phyloP scores from a whole-genome alignment of 2,888 invertebrate species.

The Ormyrus pomaceus region DNA sequence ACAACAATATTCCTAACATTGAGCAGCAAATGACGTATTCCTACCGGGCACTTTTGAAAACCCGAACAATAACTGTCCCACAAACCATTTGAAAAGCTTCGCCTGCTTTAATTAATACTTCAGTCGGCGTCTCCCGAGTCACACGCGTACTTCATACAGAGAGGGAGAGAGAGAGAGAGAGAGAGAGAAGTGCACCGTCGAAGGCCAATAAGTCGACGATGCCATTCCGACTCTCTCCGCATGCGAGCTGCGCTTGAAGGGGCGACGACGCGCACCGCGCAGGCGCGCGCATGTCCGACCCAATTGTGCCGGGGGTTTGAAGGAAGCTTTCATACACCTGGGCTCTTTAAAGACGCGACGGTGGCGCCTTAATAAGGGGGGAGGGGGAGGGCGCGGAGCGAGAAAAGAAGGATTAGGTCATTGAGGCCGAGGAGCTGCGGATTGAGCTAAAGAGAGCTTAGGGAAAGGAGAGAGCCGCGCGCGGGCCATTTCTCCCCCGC shows the following conservation, averaged over 20 bases:
- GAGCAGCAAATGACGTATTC: too few species aligned
- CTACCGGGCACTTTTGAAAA: too few species aligned
- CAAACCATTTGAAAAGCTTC: too few species aligned
- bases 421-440: background rate
- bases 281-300: conserved; percentile 54
- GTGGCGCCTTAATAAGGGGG: conserved; percentile 33
- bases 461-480: conserved; percentile 9
- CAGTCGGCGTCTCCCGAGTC: background rate
- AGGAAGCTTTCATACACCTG: conserved; percentile 5
- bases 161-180: background rate
- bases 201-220: conserved; percentile 51
- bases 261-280: background rate
- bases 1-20: too few species aligned
- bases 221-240: conserved; percentile 30
- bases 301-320: conserved; percentile 54
- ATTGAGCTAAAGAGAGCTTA: conserved; percentile 29
- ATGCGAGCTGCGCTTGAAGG: background rate
- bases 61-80: too few species aligned
- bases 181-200: background rate
- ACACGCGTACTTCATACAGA: background rate
- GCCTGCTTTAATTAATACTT: too few species aligned
- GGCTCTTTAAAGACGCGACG: conserved; percentile 4
- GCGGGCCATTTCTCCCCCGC: background rate
- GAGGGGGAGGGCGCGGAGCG: background rate
- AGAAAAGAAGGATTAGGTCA: conserved; percentile 35